Base-by-base conservation (phyloP, 2,113 vertebrate species). In the Gymnobelideus leadbeateri region DNA sequence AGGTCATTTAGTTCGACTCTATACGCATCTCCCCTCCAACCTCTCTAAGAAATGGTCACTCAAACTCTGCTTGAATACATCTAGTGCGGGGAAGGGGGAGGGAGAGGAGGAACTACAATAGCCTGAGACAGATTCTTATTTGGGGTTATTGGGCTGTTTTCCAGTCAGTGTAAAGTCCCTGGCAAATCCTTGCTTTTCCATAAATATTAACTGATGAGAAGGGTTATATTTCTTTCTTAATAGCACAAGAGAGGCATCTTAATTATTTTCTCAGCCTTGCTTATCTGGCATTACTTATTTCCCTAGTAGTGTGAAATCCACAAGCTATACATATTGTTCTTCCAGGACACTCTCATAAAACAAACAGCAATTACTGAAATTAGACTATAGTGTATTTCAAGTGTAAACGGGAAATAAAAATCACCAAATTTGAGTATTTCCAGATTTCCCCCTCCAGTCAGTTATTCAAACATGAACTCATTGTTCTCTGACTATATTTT, bases 161-260 rank as follows among this genome's bases (percentile, higher is more conserved):
- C n/a, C n/a, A 84, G 37, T 84, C 68, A 84, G n/a, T 84, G 8
- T 84, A 43, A 3, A 43, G 68, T 84, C n/a, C n/a, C 68, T 84
- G 68, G 68, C 68, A 84, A 19, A 84, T 84, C n/a, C 7, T 84
- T 84, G 68, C 19, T 84, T 84, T n/a, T 84, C 68, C 68, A 84
- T 84, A 96, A 95, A 50, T 92, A 77, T 91, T 91, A 95, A 95
- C 52, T 92, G 49, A 91, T 92, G 57, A 93, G 28, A 28, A 90
- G 49, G 16, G 91, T 68, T 24, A 93, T 47, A 57, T 91, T 96
- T 96, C 68, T 93, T 95, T 25, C 25, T 53, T 68, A 93, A 94
- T 94, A 68, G 46, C 51, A 3, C 7, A 93, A 92, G 92, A 25
- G 49, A 47, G 68, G 28, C 92, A 92, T 53, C 26, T 49, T 61